Evolutionary conservation across 2,113 vertebrate species (phyloP).

Genomic region (Gorsachius goisagi): DNA sequence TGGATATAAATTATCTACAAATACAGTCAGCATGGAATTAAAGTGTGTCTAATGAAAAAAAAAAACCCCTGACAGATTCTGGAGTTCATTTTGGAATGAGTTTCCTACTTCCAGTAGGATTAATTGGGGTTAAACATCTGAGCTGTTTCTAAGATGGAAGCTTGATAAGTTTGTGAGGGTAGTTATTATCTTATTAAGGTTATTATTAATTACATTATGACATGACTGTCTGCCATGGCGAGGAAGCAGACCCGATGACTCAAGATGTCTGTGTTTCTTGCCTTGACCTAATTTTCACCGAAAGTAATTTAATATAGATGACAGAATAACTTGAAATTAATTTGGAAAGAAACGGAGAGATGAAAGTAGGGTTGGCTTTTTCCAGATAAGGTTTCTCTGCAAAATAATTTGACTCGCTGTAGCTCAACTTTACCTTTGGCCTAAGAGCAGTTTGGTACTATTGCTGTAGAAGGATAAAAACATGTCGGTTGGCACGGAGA

Average conservation of each 20-base stretch:
- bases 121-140: constrained; percentile 53
- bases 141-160: neutral
- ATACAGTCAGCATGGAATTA: neutral
- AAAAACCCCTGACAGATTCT: neutral
- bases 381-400: neutral
- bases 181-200: constrained; percentile 21
- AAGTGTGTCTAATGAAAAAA: neutral
- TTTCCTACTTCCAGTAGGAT: neutral
- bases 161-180: neutral
- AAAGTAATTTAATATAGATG: constrained; percentile 6
- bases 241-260: constrained; percentile 31
- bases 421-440: neutral
- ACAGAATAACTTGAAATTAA: neutral
- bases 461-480: neutral
- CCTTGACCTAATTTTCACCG: neutral
- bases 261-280: constrained; percentile 10
- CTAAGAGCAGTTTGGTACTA: neutral
- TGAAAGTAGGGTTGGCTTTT: neutral
- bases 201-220: constrained; percentile 41
- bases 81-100: neutral
- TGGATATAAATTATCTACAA: neutral
- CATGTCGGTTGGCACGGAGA: neutral
- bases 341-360: neutral
- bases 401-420: neutral
- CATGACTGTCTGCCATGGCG: neutral